Conservation (phyloP, 2,113 vertebrate genomes). For the Ceyx margarethae region DNA sequence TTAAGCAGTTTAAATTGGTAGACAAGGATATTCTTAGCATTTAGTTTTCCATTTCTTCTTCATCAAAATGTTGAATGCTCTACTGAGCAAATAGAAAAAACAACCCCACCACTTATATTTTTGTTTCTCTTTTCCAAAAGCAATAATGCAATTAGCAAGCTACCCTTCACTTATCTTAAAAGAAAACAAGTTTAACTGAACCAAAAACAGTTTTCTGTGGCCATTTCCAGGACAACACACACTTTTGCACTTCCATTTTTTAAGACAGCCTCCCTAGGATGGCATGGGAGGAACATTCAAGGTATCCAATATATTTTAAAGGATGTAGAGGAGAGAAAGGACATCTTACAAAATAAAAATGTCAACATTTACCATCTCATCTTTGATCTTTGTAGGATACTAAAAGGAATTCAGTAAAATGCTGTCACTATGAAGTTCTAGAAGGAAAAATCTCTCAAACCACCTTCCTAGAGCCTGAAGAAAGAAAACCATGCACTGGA, state of each 20-base stretch:
- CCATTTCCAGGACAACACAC: not conserved
- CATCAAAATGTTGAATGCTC: not conserved
- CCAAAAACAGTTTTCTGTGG: not conserved
- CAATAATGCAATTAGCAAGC: not conserved
- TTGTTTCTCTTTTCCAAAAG: not conserved
- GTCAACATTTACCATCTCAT: not conserved
- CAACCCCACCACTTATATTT: not conserved
- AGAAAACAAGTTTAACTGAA: not conserved
- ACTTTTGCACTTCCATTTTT: not conserved
- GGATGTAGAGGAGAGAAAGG: not conserved
- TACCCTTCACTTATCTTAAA: not conserved
- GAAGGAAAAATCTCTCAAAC: not conserved
- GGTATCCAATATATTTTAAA: not conserved
- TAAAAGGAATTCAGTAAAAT: not conserved
- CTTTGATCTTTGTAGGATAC: not conserved
- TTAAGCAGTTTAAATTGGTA: not conserved
- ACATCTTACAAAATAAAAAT: not conserved
- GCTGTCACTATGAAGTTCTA: not conserved
- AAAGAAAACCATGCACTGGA: not conserved
- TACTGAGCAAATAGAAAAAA: not conserved
- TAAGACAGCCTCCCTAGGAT: not conserved
- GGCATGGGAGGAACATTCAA: not conserved
- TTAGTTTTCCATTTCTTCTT: not conserved
- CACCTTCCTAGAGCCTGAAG: not conserved
- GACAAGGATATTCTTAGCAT: not conserved